phyloP scores from a whole-genome alignment of 2,113 vertebrate genomes.

The Pseudopodoces humilis region DNA sequence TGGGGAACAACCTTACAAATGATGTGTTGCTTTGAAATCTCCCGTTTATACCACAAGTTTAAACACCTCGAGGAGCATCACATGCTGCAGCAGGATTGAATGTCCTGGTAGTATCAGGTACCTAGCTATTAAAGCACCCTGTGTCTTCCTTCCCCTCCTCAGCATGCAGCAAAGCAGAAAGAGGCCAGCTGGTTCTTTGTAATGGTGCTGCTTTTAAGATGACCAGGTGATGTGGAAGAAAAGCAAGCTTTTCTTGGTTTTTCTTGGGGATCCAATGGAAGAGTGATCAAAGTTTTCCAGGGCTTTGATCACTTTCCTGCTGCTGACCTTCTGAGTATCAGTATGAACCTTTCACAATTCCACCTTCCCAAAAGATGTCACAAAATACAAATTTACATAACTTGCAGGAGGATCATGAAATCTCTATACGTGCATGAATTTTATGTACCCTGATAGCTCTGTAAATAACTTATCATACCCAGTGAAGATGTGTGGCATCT shows the following conservation, averaged over 20 bases:
- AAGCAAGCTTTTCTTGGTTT: neutral
- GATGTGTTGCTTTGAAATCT: neutral
- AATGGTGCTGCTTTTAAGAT: neutral
- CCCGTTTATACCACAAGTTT: neutral
- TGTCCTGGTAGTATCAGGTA: neutral
- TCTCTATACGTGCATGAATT: neutral
- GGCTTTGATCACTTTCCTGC: neutral
- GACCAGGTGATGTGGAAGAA: neutral
- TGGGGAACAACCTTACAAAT: neutral
- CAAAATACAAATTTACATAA: neutral
- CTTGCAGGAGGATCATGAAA: neutral
- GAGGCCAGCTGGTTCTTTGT: neutral
- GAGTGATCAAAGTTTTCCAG: neutral
- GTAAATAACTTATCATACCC: neutral
- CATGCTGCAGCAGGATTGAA: neutral
- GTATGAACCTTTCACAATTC: neutral
- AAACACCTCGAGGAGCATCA: neutral
- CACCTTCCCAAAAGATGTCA: neutral
- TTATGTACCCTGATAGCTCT: neutral
- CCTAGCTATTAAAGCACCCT: neutral
- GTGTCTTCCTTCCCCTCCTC: neutral
- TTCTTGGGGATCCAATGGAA: neutral
- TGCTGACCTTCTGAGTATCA: neutral
- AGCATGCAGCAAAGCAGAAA: neutral
- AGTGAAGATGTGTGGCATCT: neutral